Evolutionary conservation across 2,888 invertebrate genomes (phyloP), one percentile per base, ranked within the genome.

Genomic region (Brachyopa scutellaris): DNA sequence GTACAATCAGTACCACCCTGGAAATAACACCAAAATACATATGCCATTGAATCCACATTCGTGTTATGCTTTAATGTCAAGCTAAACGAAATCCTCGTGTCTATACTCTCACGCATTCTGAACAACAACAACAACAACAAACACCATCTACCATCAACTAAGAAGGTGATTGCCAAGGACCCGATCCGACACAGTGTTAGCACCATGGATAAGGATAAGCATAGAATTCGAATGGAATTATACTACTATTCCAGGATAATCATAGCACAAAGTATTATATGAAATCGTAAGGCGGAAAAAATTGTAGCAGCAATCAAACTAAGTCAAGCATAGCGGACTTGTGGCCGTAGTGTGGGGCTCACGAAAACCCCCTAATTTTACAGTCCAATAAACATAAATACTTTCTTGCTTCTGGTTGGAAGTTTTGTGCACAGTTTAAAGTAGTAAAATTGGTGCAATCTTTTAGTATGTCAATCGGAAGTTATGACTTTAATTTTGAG

Each of bases 401-500:
- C 17, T 17, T 47, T 33, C 13, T 45, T 13, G 61, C 15, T 21
- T 3, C 33, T 13, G 11, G 13, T 17, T 33, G 40, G 11, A 19
- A 59, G 40, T 59, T 42, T 21, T 13, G n/a, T 19, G 21, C 45
- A 31, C 19, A 29, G 19, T 17, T 61, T 57, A 15, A n/a, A 15
- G 26, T 15, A 57, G 29, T 29, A 42, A 61, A 15, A 49, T 17
- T 23, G 45, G 47, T 69, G 55, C 45, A 13, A 21, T 21, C 47
- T 47, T n/a, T 13, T 33, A 26, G 36, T 26, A 40, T 69, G 13
- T 47, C 47, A 69, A 57, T 45, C 47, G 57, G 36, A 57, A 69
- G 47, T 69, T 57, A 69, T 57, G 69, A 26, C 55, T 23, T 15
- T 11, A 23, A 33, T 55, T 64, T 53, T 51, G 51, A 66, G 40